Base-by-base conservation (phyloP, 2,888 invertebrate genomes). In the Prionchulus punctatus region DNA sequence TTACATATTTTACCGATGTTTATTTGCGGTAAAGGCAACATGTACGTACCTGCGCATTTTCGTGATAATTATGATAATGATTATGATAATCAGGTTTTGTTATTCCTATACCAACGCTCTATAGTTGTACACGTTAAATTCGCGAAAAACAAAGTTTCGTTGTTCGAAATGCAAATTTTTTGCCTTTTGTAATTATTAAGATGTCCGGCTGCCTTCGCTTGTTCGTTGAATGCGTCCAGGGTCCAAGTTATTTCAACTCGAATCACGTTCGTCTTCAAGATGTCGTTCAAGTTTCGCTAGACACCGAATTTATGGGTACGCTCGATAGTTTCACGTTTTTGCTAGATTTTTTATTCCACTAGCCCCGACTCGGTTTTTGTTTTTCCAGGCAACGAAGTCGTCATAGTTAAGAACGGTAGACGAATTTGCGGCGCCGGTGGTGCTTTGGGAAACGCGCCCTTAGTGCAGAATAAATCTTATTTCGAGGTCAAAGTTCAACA, bases 401-500 rank as follows among this genome's bases (percentile, higher is more conserved):
- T 92, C 0, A 84, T 94, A 62, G 85, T 94, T 43, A 94, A 92
- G 78, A 86, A 85, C 71, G 90, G 91, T 3, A 81, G 83, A 66
- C 76, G 94, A 65, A 83, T 91, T 30, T 94, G 94, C 76, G 98
- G 98, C 1, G 85, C 87, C 0, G 98, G 98, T 25, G 94, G 86
- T 58, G 90, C 89, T 0, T 75, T 96, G 50, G 88, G 89, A 15
- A 92, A 86, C 69, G 89, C 89, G 4, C 94, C 96, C 0, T 78
- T 98, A 51, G 86, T 87, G 15, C 92, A 98, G 75, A 90, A 91
- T 67, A 98, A 98, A 76, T 86, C 92, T 1, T 98, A 94, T 73
- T 98, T 94, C 73, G 96, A 98, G 78, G 86, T 94, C 3, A 96
- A 96, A 76, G 77, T 98, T 56, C 94, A 96, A 72, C 94, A 96